These are phyloP conservation scores for Therioaphis trifolii DNA, from an alignment of 2,888 invertebrate genomes.

Conservation along the genomic window DNA sequence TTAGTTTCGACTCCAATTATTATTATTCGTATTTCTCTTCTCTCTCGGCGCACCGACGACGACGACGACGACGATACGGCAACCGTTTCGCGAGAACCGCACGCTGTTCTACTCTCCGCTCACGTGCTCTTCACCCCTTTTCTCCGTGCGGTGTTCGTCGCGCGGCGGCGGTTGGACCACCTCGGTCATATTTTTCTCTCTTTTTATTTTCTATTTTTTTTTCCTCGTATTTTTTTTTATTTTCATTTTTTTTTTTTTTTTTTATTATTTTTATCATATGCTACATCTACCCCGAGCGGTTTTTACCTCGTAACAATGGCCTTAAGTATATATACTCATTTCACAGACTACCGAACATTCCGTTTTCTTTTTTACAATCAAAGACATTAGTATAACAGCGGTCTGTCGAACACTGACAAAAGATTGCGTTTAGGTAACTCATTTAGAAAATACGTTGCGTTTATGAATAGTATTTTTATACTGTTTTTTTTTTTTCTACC, in stretches of 20 bases:
- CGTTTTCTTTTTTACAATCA: slow-evolving; percentile 43
- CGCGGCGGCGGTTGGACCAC: too few relatives aligned
- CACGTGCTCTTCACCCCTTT: too few relatives aligned
- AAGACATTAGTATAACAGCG: slow-evolving; percentile 3
- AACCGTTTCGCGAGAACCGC: slow-evolving; percentile 15
- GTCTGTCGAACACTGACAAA: slow-evolving; percentile 23
- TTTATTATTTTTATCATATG: slow-evolving; percentile 21
- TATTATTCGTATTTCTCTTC: slow-evolving; percentile 1
- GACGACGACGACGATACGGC: too few relatives aligned
- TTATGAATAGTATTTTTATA: slow-evolving; percentile 4
- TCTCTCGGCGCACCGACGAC: background rate
- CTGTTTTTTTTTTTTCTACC: too few relatives aligned
- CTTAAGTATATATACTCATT: slow-evolving; percentile 41
- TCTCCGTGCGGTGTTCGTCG: too few relatives aligned
- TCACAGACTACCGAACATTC: slow-evolving; percentile 43
- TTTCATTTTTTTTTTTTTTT: background rate
- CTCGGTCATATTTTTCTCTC: too few relatives aligned
- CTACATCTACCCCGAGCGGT: slow-evolving; percentile 21
- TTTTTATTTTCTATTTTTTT: too few relatives aligned
- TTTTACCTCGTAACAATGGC: slow-evolving; percentile 41
- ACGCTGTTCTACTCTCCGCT: background rate
- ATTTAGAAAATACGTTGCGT: background rate
- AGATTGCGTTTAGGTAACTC: background rate
- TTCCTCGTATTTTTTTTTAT: background rate
- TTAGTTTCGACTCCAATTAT: background rate